Evolutionary conservation across 2,113 vertebrate genomes (phyloP).

Genomic region (Psittacara wagleri): DNA sequence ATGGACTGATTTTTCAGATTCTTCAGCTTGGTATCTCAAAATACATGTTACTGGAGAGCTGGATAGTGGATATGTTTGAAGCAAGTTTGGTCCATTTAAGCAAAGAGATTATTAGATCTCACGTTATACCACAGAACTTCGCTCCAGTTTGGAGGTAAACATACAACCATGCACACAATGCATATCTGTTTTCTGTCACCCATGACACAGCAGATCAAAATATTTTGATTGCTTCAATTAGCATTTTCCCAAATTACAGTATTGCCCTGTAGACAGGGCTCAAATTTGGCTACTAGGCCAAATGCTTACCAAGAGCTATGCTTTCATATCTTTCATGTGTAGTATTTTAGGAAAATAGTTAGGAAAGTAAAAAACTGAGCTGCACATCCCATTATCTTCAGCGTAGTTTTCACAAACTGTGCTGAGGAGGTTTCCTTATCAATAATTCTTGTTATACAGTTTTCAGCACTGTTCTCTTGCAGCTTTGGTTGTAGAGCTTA

Average conservation of each 20-base stretch:
- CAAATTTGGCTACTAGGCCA: neutral
- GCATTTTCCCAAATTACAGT: neutral
- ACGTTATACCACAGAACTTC: neutral
- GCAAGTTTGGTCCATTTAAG: neutral
- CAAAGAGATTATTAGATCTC: neutral
- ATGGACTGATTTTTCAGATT: neutral
- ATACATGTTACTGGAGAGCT: neutral
- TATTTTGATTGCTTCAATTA: neutral
- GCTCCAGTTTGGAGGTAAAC: neutral
- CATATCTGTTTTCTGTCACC: neutral
- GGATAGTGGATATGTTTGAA: neutral
- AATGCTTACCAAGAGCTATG: neutral
- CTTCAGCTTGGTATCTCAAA: neutral
- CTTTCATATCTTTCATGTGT: neutral
- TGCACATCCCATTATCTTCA: neutral
- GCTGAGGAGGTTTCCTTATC: neutral
- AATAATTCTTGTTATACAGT: neutral
- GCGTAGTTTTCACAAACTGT: neutral
- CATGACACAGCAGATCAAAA: neutral
- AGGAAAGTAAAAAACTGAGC: neutral
- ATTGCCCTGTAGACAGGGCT: neutral
- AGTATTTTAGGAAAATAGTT: neutral
- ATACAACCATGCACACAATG: neutral
- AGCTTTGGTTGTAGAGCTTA: neutral
- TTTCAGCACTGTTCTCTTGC: neutral